Percentiles rank a stretch among this genome's conserved stretches.
Evolutionary conservation across 64 coral and sea anemone genomes (phyloP).

Genomic region (Cladopsammia gracilis): DNA sequence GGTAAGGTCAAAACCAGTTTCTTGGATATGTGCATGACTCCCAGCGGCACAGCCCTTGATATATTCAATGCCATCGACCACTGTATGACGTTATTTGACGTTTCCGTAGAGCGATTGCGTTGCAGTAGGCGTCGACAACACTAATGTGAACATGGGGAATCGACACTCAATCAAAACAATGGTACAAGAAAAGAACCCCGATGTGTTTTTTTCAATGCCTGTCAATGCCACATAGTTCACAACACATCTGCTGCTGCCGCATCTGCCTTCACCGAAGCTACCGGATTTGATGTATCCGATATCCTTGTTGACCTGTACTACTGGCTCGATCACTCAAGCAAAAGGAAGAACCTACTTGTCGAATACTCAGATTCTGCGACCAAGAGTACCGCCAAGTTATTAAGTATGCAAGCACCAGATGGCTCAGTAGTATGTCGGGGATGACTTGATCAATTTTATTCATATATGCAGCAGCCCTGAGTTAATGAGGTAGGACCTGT

Average conservation of each 20-base stretch:
- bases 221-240: neutral
- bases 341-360: constrained; percentile 11
- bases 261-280: neutral
- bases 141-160: constrained; percentile 65
- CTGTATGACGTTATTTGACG: constrained; percentile 43
- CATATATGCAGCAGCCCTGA: too few relatives aligned
- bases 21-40: constrained; percentile 64
- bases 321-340: constrained; percentile 35
- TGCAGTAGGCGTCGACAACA: constrained; percentile 71
- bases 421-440: too few relatives aligned
- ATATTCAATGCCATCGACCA: constrained; percentile 60
- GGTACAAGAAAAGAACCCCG: too few relatives aligned
- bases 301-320: constrained; percentile 44
- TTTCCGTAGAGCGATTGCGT: constrained; percentile 62
- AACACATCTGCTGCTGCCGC: neutral
- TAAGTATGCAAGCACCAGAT: constrained; percentile 6
- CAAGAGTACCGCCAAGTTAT: constrained; percentile 39
- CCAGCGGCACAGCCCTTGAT: constrained; percentile 53
- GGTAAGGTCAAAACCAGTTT: constrained; percentile 44
- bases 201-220: neutral
- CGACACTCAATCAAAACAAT: constrained; percentile 60
- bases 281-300: constrained; percentile 44
- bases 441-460: too few relatives aligned
- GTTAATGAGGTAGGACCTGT: too few relatives aligned
- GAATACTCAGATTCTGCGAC: constrained; percentile 50